A percentile compares a stretch with the other conserved stretches of the same genome.
Conservation (phyloP, 2,797 vertebrate species). For the Bradypodion ventrale region DNA sequence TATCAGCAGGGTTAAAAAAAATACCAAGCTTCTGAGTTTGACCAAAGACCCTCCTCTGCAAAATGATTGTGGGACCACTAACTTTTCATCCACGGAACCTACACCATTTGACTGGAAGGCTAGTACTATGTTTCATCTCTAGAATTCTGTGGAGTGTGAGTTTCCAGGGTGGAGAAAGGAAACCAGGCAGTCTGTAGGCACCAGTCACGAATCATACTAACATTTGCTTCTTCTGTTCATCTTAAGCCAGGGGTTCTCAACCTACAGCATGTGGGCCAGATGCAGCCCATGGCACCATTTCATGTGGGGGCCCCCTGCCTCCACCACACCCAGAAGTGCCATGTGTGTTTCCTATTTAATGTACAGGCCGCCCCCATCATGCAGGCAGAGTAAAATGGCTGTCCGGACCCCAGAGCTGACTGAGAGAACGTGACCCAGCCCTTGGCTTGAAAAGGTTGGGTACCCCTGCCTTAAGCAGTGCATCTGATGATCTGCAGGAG, state of each 20-base stretch:
- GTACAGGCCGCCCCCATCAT: too few species aligned
- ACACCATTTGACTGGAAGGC: not conserved
- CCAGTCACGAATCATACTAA: not conserved
- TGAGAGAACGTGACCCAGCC: too few species aligned
- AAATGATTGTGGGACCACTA: not conserved
- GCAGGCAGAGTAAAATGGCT: too few species aligned
- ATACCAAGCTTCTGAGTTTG: not conserved
- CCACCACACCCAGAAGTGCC: too few species aligned
- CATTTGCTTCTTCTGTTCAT: not conserved
- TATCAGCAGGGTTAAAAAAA: not conserved
- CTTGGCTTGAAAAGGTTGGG: too few species aligned
- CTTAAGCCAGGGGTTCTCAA: too few species aligned
- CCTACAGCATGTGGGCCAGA: too few species aligned
- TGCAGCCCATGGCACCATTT: too few species aligned
- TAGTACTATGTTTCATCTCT: conserved; percentile 4
- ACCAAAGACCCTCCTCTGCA: not conserved
- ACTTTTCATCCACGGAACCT: not conserved
- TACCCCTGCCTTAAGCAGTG: not conserved
- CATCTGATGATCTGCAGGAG: not conserved
- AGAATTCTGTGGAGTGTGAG: not conserved
- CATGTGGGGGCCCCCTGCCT: too few species aligned
- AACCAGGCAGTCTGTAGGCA: not conserved
- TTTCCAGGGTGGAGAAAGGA: not conserved
- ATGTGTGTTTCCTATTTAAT: too few species aligned
- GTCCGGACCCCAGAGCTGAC: too few species aligned